Evolutionary conservation across 2,797 vertebrate genomes (phyloP).

Genomic region (Neomorphus geoffroyi): DNA sequence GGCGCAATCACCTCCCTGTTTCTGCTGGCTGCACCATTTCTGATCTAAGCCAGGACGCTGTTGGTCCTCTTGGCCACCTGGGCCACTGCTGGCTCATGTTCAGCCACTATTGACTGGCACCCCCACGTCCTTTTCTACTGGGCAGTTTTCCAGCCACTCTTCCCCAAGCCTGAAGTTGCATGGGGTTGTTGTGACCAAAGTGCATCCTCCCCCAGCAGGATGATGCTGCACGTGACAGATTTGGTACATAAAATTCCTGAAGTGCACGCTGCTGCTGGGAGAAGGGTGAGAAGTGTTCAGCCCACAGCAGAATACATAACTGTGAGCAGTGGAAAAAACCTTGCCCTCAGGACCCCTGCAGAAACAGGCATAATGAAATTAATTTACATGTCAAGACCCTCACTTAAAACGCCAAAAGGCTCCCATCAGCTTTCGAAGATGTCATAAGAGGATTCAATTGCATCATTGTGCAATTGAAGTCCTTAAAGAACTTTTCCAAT

Average conservation of each 20-base stretch:
- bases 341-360: neutral
- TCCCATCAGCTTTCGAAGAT: neutral
- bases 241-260: neutral
- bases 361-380: neutral
- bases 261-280: neutral
- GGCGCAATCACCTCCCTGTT: too few species aligned
- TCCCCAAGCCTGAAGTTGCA: too few species aligned
- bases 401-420: neutral
- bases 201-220: neutral
- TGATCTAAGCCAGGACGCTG: too few species aligned
- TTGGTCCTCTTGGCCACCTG: too few species aligned
- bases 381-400: conserved; percentile 9
- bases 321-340: neutral
- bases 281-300: neutral
- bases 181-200: too few species aligned
- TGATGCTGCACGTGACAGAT: neutral
- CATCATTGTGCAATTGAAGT: neutral
- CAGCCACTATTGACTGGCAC: too few species aligned
- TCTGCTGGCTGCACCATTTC: too few species aligned
- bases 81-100: too few species aligned
- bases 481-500: neutral
- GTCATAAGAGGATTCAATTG: neutral
- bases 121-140: too few species aligned
- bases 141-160: too few species aligned
- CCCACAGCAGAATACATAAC: neutral